Evolutionary conservation across 2,797 vertebrate genomes (phyloP).

Genomic region (Petrocephalus schoutedeni): DNA sequence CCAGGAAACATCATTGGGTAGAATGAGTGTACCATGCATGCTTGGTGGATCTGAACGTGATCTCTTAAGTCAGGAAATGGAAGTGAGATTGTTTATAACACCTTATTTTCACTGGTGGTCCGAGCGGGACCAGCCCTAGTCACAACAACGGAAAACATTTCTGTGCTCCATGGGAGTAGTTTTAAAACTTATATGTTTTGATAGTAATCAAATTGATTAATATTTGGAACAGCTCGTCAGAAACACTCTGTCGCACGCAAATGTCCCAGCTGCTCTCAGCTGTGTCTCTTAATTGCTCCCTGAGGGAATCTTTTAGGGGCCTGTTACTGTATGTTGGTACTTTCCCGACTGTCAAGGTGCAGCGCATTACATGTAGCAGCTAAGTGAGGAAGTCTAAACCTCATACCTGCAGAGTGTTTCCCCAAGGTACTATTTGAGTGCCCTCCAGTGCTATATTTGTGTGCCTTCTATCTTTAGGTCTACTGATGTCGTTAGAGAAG

Average conservation of each 20-base stretch:
- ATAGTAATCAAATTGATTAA: neutral
- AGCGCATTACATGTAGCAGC: neutral
- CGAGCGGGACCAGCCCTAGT: neutral
- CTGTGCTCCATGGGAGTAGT: neutral
- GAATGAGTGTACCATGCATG: neutral
- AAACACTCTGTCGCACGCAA: neutral
- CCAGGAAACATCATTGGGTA: neutral
- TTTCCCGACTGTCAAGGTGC: neutral
- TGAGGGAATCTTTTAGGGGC: neutral
- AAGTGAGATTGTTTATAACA: neutral
- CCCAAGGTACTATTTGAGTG: neutral
- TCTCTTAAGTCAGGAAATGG: neutral
- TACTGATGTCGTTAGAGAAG: neutral
- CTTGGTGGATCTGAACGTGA: neutral
- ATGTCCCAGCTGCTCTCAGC: neutral
- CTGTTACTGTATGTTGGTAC: neutral
- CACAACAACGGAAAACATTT: neutral
- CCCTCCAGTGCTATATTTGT: neutral
- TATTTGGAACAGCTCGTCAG: neutral
- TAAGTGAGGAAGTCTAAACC: neutral
- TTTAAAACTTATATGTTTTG: neutral
- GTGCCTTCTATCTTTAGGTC: neutral
- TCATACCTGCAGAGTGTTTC: neutral
- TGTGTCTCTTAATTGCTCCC: slow-evolving; percentile 1
- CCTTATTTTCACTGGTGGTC: neutral